These are phyloP conservation scores for Semnopithecus entellus DNA, from an alignment of 2,113 vertebrate genomes.

Conservation along the genomic window DNA sequence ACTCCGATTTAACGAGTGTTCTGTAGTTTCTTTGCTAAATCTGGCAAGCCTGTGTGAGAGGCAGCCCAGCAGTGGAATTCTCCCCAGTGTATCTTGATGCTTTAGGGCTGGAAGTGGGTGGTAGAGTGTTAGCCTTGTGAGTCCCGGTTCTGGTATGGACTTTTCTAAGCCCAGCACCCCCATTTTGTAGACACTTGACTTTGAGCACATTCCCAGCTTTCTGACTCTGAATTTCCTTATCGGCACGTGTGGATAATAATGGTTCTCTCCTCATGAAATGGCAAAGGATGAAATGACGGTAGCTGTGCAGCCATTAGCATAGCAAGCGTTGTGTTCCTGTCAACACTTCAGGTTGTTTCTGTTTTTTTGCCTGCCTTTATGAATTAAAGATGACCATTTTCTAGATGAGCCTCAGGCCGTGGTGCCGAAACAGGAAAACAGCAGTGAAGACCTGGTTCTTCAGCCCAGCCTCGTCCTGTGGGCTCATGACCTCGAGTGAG, in stretches of 20 bases:
- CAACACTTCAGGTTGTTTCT: background rate
- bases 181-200: background rate
- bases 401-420: background rate
- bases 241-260: background rate
- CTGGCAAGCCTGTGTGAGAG: background rate
- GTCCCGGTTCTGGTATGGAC: too few relatives aligned
- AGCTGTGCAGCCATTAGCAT: background rate
- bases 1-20: background rate
- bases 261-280: background rate
- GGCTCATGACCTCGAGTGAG: background rate
- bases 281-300: background rate
- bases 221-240: background rate
- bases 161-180: background rate
- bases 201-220: background rate
- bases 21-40: background rate
- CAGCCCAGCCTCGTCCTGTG: fast-evolving
- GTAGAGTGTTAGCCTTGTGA: background rate
- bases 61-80: background rate
- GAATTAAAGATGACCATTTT: background rate
- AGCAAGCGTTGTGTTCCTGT: background rate
- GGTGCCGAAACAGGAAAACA: background rate
- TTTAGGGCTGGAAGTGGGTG: background rate
- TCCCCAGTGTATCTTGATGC: background rate
- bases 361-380: background rate
- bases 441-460: background rate